phyloP scores from a whole-genome alignment of 2,113 vertebrate genomes.

The Cranoglanis bouderius region DNA sequence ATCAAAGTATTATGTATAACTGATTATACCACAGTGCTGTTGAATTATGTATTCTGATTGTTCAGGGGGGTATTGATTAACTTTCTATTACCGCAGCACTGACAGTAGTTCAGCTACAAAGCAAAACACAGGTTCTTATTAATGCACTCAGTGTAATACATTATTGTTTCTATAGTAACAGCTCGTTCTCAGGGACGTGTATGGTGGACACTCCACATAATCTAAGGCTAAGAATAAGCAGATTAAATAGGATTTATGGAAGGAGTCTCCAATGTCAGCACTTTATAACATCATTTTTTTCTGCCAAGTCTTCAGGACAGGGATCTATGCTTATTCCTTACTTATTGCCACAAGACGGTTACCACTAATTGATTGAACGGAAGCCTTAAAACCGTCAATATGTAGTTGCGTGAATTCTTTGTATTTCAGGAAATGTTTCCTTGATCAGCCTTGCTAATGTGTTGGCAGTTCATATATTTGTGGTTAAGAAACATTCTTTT shows the following conservation, averaged over 20 bases:
- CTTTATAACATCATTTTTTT: neutral
- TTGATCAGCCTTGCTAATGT: conserved; percentile 13
- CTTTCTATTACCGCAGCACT: neutral
- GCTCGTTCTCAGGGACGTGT: neutral
- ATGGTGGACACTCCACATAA: neutral
- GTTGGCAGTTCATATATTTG: conserved; percentile 1
- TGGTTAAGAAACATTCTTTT: neutral
- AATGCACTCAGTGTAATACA: neutral
- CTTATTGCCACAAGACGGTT: neutral
- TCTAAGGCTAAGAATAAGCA: neutral
- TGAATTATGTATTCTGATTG: neutral
- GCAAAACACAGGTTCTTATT: neutral
- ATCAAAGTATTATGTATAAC: neutral
- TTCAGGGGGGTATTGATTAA: neutral
- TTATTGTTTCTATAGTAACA: neutral
- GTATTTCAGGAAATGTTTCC: conserved; percentile 20
- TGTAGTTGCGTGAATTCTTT: neutral
- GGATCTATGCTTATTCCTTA: neutral
- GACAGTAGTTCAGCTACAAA: neutral
- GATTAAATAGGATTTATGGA: no score
- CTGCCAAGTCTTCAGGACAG: neutral
- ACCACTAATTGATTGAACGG: neutral
- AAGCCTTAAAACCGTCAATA: neutral
- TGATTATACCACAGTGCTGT: neutral
- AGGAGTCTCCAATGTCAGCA: neutral